Evolutionary conservation across 2,888 invertebrate species (phyloP).

Genomic region (Junonia oenone): DNA sequence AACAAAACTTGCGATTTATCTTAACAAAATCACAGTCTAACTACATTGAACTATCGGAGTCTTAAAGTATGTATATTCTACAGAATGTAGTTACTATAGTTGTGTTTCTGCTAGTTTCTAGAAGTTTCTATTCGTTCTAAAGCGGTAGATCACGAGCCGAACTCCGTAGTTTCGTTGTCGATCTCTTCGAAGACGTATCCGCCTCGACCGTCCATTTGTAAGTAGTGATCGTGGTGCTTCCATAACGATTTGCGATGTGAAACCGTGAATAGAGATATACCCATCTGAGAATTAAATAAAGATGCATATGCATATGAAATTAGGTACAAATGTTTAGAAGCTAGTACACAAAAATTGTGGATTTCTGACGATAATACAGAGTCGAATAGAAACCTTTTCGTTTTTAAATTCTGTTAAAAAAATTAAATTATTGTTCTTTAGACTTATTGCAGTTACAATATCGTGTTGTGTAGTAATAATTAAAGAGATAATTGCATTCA

Average conservation of each 20-base stretch:
- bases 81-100: not conserved
- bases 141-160: constrained; percentile 88
- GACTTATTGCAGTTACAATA: no score
- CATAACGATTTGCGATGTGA: constrained; percentile 98
- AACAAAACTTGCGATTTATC: not conserved
- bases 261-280: constrained; percentile 97
- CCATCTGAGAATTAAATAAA: constrained; percentile 61
- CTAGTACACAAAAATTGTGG: no score
- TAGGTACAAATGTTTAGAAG: no score
- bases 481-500: no score
- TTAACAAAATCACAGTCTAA: not conserved
- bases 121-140: not conserved
- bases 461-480: no score
- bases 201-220: constrained; percentile 98
- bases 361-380: no score
- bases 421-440: no score
- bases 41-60: not conserved
- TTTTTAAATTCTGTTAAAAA: no score
- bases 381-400: no score
- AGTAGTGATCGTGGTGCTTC: constrained; percentile 97
- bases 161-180: constrained; percentile 91
- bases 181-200: constrained; percentile 92
- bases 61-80: not conserved
- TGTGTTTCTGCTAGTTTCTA: not conserved
- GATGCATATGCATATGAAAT: no score